Base-by-base conservation (phyloP, 2,888 invertebrate species). In the Callinectes sapidus region DNA sequence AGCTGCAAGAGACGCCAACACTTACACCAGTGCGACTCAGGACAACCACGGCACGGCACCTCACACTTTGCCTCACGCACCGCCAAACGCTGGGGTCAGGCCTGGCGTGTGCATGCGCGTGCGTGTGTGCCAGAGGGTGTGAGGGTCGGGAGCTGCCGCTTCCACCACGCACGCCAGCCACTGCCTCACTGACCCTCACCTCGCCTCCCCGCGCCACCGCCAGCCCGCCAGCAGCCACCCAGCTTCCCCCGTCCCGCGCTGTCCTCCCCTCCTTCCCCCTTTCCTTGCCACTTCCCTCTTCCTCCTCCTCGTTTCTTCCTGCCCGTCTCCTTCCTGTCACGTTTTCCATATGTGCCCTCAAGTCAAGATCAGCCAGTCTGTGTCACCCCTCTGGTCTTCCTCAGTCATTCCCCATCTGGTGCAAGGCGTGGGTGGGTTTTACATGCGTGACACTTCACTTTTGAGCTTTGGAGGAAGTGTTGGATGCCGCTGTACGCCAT, bases 251-350 rank as follows among this genome's bases (percentile, higher is more conserved):
- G 35, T 81, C 35, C 35, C 32, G 35, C 81, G 16, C 35, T 81
- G 81, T 81, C 81, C 81, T 81, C 81, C 81, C 35, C 35, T 81
- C 35, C 81, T 35, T 32, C 77, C 8, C 28, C 71, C 71, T 77
- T 77, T 77, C 71, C 71, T 77, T 77, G 28, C 71, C 71, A n/a
- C 71, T 81, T 81, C 81, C 81, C 81, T 81, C 81, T 81, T 81
- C 35, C 81, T 81, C 81, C 81, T 81, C 35, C n/a, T 32, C 81
- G 16, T 35, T 35, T 81, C 81, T 81, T 81, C 81, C 71, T 77
- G 71, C 13, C n/a, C 28, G 71, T 77, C 28, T 13, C 35, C 35
- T 81, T 81, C 81, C 81, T 81, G 35, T 81, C 81, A 35, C 81
- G 81, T 35, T 35, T 81, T 35, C 81, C 81, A 18, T 14, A 16